Evolutionary conservation across 2,888 invertebrate genomes (phyloP).

Genomic region (Drosophila acutilabella): DNA sequence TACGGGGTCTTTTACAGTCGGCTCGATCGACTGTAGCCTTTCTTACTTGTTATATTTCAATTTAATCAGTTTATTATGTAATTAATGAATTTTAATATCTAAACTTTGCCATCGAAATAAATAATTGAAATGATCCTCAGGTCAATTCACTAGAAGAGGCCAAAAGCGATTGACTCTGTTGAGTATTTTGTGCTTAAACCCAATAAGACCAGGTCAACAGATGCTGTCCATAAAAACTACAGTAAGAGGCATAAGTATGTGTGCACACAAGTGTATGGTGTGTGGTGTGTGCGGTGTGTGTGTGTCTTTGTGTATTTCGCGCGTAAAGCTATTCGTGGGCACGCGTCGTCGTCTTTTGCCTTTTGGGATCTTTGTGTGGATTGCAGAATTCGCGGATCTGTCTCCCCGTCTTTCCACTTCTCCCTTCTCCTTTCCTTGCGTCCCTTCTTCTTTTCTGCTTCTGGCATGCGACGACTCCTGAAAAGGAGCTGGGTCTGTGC

Average conservation of each 20-base stretch:
- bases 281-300: not conserved
- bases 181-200: conserved; percentile 3
- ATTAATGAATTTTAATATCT: not conserved
- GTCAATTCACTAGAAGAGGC: not conserved
- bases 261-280: conserved; percentile 1
- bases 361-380: conserved; percentile 14
- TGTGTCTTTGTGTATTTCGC: not conserved
- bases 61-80: no score
- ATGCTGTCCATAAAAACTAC: conserved; percentile 17
- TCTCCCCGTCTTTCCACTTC: not conserved
- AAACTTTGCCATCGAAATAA: no score
- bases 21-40: no score
- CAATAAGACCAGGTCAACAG: conserved; percentile 14
- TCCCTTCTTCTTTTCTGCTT: not conserved
- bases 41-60: no score
- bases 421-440: not conserved
- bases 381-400: not conserved
- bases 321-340: conserved; percentile 27
- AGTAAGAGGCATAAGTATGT: conserved; percentile 6
- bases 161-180: conserved; percentile 1
- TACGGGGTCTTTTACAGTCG: no score
- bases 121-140: not conserved
- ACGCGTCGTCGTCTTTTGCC: conserved; percentile 30
- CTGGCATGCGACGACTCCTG: conserved; percentile 26
- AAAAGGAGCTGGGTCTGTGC: not conserved